phyloP scores from a whole-genome alignment of 2,113 vertebrate species.

The Malurus cyaneus region DNA sequence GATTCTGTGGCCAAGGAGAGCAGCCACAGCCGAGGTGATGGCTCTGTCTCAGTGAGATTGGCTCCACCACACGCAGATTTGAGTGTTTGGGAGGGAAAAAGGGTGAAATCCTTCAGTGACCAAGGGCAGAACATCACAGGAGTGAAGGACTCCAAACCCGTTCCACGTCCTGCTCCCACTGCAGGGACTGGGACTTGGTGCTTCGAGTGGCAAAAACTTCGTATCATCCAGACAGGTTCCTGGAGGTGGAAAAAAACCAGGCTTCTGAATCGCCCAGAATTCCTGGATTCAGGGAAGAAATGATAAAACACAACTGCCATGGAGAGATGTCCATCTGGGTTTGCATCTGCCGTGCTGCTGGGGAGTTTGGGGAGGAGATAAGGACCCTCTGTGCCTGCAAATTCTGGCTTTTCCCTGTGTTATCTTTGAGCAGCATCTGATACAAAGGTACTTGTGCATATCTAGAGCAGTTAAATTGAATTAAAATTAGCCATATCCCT shows the following conservation, averaged over 20 bases:
- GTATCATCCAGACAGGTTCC: rapidly evolving
- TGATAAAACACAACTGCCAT: not conserved
- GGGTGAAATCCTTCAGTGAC: rapidly evolving
- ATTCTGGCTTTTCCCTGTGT: not conserved
- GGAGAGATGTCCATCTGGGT: not conserved
- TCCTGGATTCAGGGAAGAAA: not conserved
- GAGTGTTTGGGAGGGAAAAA: not conserved
- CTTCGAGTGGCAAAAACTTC: not conserved
- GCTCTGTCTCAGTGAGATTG: not conserved
- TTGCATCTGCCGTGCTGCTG: not conserved
- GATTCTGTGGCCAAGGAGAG: not conserved
- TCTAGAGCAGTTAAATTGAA: not conserved
- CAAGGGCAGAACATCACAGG: not conserved
- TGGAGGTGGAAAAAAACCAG: not conserved
- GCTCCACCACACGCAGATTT: not conserved
- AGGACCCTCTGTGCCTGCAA: not conserved
- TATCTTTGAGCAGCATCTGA: not conserved
- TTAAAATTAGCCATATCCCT: not conserved
- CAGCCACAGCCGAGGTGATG: not conserved
- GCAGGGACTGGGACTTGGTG: not conserved
- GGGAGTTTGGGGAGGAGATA: not conserved
- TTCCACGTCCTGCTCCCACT: not conserved
- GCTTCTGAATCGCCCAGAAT: not conserved
- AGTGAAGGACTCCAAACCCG: too few relatives aligned
- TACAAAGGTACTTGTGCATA: not conserved